These are phyloP conservation scores for Diarsia dahlii DNA, from an alignment of 2,888 invertebrate genomes.

Conservation along the genomic window DNA sequence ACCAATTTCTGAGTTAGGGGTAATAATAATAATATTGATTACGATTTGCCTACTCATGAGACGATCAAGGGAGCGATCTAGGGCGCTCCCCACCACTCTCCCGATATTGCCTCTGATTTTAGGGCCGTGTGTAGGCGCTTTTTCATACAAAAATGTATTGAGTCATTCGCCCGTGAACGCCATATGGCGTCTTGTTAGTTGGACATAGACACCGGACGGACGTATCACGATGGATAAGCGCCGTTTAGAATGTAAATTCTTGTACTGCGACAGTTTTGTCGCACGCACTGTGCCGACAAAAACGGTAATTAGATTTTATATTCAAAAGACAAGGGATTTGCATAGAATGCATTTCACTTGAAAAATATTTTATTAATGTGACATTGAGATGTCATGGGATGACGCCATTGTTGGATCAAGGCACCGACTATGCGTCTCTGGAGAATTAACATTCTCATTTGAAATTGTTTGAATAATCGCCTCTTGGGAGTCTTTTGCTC, in stretches of 20 bases:
- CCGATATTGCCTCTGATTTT: too few species aligned
- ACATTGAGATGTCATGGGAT: constrained; percentile 40
- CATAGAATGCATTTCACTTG: constrained; percentile 52
- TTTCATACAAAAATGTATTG: constrained; percentile 75
- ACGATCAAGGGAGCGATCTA: too few species aligned
- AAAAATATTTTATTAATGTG: constrained; percentile 45
- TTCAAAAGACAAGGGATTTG: constrained; percentile 45
- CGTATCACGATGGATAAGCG: constrained; percentile 70
- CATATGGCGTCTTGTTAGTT: constrained; percentile 84
- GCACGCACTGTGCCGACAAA: constrained; percentile 58
- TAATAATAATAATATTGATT: too few species aligned
- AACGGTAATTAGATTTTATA: constrained; percentile 55
- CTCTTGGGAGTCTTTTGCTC: constrained; percentile 8
- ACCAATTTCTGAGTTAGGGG: too few species aligned
- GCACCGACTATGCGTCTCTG: constrained; percentile 27
- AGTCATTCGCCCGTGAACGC: constrained; percentile 80
- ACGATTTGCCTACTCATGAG: too few species aligned
- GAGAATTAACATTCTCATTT: constrained; percentile 33
- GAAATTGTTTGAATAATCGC: constrained; percentile 9
- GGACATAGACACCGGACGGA: constrained; percentile 79
- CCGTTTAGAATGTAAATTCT: constrained; percentile 69
- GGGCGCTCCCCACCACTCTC: too few species aligned
- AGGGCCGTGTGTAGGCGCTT: too few species aligned
- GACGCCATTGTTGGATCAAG: constrained; percentile 26
- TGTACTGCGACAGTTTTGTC: constrained; percentile 61